These are phyloP conservation scores for Pristionchus fissidentatus DNA, from an alignment of 2,888 invertebrate species.

Conservation along the genomic window DNA sequence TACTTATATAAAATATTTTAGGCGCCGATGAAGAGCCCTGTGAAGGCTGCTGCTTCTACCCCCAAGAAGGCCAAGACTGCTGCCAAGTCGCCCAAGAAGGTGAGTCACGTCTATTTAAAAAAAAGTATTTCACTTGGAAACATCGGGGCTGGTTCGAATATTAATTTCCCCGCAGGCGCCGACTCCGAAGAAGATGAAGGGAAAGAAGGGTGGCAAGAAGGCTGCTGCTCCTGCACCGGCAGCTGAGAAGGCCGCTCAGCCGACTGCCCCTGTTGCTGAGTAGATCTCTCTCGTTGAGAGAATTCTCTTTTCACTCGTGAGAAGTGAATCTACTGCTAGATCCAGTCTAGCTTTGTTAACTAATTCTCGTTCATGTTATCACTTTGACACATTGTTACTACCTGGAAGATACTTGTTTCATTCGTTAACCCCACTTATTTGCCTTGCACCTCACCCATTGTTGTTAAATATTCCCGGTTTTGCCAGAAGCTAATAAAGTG, in stretches of 20 bases:
- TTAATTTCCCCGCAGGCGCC: too few species aligned
- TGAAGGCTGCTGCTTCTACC: too few species aligned
- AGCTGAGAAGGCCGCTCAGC: neutral
- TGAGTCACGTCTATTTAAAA: neutral
- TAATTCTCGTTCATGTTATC: neutral
- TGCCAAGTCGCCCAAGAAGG: conserved; percentile 14
- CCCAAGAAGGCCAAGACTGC: conserved; percentile 2
- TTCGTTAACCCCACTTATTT: neutral
- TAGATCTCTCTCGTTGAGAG: neutral
- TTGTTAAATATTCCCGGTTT: neutral
- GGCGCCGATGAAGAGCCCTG: too few species aligned
- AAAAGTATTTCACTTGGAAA: neutral
- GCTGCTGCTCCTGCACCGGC: neutral
- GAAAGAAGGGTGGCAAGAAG: conserved; percentile 31
- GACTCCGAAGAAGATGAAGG: conserved; percentile 3
- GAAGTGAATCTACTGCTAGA: neutral
- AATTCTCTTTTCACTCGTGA: neutral
- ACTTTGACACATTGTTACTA: neutral
- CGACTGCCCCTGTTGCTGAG: neutral
- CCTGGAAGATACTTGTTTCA: too few species aligned
- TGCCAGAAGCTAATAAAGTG: neutral
- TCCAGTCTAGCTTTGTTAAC: neutral
- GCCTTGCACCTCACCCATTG: neutral
- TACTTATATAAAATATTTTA: too few species aligned
- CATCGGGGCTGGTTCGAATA: too few species aligned